Evolutionary conservation across 1,140 invertebrate genomes (phyloP).

Genomic region (Ridgeia piscesae): DNA sequence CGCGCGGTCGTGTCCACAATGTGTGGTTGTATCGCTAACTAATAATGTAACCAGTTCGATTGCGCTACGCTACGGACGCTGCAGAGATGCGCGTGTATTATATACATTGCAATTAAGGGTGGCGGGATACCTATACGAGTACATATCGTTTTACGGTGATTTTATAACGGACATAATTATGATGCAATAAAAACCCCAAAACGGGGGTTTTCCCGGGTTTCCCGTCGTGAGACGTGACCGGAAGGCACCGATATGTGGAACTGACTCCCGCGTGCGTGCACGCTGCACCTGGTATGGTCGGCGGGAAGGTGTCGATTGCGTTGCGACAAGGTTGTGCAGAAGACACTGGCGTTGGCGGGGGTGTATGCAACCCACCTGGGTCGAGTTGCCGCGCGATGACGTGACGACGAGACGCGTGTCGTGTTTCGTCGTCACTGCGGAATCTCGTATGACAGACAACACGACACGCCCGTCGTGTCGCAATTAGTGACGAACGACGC

Average conservation of each 20-base stretch:
- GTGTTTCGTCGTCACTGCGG: background rate
- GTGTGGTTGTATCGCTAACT: background rate
- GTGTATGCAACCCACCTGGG: background rate
- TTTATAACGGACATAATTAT: background rate
- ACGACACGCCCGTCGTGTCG: background rate
- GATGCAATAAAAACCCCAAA: background rate
- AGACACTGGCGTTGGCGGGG: background rate
- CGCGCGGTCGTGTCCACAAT: background rate
- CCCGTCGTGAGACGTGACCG: background rate
- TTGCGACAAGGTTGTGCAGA: background rate
- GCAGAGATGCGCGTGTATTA: background rate
- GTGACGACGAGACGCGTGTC: no score
- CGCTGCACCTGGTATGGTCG: background rate
- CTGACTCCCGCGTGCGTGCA: background rate
- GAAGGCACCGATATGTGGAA: background rate
- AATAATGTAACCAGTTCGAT: background rate
- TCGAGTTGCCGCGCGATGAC: background rate
- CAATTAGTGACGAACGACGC: background rate
- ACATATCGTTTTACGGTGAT: background rate
- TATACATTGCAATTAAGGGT: background rate
- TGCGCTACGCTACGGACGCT: background rate
- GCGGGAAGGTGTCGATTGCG: background rate
- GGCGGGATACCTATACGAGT: background rate
- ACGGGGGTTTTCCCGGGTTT: background rate
- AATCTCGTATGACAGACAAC: background rate